Evolutionary conservation across 2,113 vertebrate genomes (phyloP), one percentile per base, ranked within the genome.

Genomic region (Vanacampus margaritifer): DNA sequence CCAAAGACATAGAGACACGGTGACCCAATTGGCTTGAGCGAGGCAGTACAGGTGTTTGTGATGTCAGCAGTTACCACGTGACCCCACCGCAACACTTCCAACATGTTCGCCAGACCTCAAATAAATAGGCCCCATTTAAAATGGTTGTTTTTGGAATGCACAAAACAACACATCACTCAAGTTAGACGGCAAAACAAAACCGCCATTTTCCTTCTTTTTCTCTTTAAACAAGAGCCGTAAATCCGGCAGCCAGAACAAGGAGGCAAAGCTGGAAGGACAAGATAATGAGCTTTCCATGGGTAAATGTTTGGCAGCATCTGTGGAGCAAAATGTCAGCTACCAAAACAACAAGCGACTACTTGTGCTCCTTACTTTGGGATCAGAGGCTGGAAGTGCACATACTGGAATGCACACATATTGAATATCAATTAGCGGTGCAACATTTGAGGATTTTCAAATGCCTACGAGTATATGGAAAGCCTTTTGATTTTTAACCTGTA

Each of bases 211-310:
- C 36, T n/a, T 32, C 37, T 12, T 39, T n/a, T 8, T 12, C 37
- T 72, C 56, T 72, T 67, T 9, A 51, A 77, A 58, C 39, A 7
- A 3, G 32, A 54, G 68, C 66, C 56, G 56, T 64, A 78, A 65
- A 70, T 74, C 77, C 69, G 28, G 60, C 21, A 53, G 53, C 32
- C 45, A 56, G 60, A 70, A 43, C 37, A 26, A 26, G 67, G 69
- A 81, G 74, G 69, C 64, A 70, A 73, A 82, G 78, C 79, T 84
- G 84, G 35, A 35, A 68, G 65, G 68, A 74, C 72, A 50, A 75
- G 79, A 86, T 85, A 84, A 81, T 73, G 65, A 64, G 57, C 62
- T 85, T 84, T 76, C 73, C 65, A 65, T 54, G 64, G 70, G 74
- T 69, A 45, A 56, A 21, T 68, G 74, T 71, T 32, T 75, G 70